Base-by-base conservation (phyloP, 2,888 invertebrate species). In the Baccha elongata region DNA sequence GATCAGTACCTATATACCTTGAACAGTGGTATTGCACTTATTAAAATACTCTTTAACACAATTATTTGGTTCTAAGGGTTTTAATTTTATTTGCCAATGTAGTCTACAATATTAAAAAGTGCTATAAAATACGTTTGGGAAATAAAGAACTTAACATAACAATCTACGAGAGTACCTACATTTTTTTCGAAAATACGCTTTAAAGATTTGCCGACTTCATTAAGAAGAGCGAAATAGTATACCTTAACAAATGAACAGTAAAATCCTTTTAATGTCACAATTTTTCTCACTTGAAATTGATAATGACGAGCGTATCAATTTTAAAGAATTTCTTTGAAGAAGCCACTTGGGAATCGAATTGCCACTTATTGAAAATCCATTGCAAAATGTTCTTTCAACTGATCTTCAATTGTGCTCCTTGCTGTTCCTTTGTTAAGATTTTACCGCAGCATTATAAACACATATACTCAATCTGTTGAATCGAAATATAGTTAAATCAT, bases 261-360 rank as follows among this genome's bases (percentile, higher is more conserved):
- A 35, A 69, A 71, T 71, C 76, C 69, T 71, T 76, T 71, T 55
- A 52, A 2, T 71, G 42, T 69, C 55, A 58, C 46, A 71, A 71
- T 72, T 72, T 50, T 72, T 72, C 72, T 72, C 78, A 79, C 58
- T 71, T 72, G 44, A 72, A 79, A 60, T 7, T 11, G 37, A 72
- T 65, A 72, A 78, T 67, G 65, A 72, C 52, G 72, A 72, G 52
- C 67, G 44, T 46, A 52, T 72, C 72, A 58, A 60, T 72, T 21
- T 52, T 48, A 58, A 58, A 65, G 13, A 23, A 65, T 35, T 50
- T 65, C 50, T 21, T 68, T 58, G 11, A 19, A 44, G 11, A 55
- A 44, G 32, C 53, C 73, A 55, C 79, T 58, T 67, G 72, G 72
- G 71, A 79, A 67, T 37, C 26, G 65, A 79, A 40, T 40, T 50